Evolutionary conservation across 2,888 invertebrate species (phyloP).

Genomic region (Sinelater perroti): DNA sequence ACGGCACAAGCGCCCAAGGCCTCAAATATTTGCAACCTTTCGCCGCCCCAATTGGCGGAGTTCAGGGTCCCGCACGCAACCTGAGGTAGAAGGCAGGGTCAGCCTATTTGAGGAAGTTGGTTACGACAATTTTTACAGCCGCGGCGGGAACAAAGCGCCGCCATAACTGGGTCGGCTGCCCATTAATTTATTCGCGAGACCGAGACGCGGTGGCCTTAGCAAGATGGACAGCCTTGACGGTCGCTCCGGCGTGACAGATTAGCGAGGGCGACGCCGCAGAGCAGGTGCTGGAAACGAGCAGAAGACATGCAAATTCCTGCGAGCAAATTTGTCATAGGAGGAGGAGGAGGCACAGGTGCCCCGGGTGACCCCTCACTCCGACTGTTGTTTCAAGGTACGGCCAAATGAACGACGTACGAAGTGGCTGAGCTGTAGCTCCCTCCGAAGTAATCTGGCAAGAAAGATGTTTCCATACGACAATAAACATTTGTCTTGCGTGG

Average conservation of each 20-base stretch:
- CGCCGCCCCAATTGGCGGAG: background rate
- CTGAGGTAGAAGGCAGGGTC: slow-evolving; percentile 1
- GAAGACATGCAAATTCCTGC: slow-evolving; percentile 2
- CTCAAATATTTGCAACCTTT: slow-evolving; percentile 8
- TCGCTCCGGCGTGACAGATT: slow-evolving; percentile 2
- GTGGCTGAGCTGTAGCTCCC: no score
- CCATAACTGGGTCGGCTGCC: slow-evolving; percentile 6
- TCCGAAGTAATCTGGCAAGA: no score
- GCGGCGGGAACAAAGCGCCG: slow-evolving; percentile 5
- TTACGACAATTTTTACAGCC: slow-evolving; percentile 10
- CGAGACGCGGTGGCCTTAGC: background rate
- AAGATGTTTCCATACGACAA: no score
- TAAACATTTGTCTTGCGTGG: no score
- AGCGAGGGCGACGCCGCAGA: background rate
- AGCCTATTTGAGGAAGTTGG: slow-evolving; percentile 8
- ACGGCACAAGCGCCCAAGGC: background rate
- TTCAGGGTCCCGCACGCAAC: background rate
- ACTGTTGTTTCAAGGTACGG: no score
- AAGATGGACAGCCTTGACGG: slow-evolving; percentile 1
- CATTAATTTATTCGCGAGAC: slow-evolving; percentile 9
- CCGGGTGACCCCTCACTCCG: no score
- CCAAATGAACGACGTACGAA: no score
- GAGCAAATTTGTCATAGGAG: no score
- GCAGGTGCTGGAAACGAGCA: slow-evolving; percentile 7
- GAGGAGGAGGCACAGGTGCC: no score